Evolutionary conservation across 2,888 invertebrate genomes (phyloP).

Genomic region (Oxycera nigricornis): DNA sequence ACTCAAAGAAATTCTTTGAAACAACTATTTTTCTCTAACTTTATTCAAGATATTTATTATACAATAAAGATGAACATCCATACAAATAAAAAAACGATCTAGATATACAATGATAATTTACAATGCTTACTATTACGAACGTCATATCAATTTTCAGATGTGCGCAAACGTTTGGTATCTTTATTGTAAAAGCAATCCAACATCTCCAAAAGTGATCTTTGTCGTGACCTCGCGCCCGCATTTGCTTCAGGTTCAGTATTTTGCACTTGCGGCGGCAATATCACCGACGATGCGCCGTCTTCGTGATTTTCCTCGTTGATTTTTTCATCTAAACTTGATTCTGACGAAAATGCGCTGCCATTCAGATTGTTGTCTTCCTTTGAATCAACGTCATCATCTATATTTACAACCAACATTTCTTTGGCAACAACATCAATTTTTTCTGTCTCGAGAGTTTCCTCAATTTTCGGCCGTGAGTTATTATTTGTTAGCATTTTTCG

Average conservation of each 20-base stretch:
- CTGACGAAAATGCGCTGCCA: slow-evolving; percentile 27
- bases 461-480: background rate
- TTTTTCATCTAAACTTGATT: slow-evolving; percentile 17
- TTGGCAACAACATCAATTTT: background rate
- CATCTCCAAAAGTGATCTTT: slow-evolving; percentile 58
- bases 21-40: no score
- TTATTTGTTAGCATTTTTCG: background rate
- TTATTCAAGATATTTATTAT: no score
- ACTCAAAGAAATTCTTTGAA: no score
- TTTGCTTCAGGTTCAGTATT: slow-evolving; percentile 9
- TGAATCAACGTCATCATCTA: background rate
- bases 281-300: background rate
- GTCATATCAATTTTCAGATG: slow-evolving; percentile 9
- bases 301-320: background rate
- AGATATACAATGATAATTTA: no score
- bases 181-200: slow-evolving; percentile 56
- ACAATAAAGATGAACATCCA: no score
- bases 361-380: slow-evolving; percentile 10
- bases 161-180: slow-evolving; percentile 50
- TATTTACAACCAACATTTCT: background rate
- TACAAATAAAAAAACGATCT: no score
- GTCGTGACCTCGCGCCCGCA: slow-evolving; percentile 50
- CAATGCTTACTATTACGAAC: no score
- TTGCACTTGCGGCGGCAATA: no score
- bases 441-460: background rate